A percentile compares a stretch with the other conserved stretches of the same genome.
These are phyloP conservation scores for Hydrozoanthus gracilis DNA, from an alignment of 92 coral and sea anemone species.

Conservation along the genomic window DNA sequence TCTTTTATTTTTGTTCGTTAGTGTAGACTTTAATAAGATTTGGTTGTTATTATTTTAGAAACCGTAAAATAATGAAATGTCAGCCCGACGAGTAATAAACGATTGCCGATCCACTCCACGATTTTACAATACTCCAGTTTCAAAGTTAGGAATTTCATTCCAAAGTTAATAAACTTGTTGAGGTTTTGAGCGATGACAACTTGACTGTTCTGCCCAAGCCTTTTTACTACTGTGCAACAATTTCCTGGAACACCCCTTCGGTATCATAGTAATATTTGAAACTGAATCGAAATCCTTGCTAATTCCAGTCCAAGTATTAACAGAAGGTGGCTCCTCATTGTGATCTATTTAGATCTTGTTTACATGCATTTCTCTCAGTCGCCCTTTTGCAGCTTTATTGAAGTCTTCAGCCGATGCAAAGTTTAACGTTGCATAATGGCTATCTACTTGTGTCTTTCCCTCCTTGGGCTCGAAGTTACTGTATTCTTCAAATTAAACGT, in stretches of 20 bases:
- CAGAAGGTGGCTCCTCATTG: conserved; percentile 43
- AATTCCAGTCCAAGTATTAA: conserved; percentile 53
- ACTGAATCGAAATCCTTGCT: conserved; percentile 35
- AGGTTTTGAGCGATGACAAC: background rate
- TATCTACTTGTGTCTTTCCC: conserved; percentile 63
- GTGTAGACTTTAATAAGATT: too few species aligned
- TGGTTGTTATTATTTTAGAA: too few species aligned
- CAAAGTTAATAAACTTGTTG: background rate
- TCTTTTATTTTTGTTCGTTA: too few species aligned
- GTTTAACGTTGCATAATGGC: conserved; percentile 58
- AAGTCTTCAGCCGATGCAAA: conserved; percentile 53
- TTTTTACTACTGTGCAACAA: conserved; percentile 3
- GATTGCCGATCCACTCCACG: too few species aligned
- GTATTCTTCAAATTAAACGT: conserved; percentile 35
- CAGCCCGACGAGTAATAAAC: too few species aligned
- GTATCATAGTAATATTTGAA: background rate
- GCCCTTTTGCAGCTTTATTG: conserved; percentile 26
- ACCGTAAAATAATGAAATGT: too few species aligned
- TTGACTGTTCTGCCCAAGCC: background rate
- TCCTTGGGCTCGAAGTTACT: conserved; percentile 66
- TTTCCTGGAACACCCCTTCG: background rate
- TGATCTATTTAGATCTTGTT: conserved; percentile 49
- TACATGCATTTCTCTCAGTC: conserved; percentile 63
- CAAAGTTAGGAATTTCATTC: background rate
- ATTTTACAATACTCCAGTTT: background rate